Base-by-base conservation (phyloP, 1,140 invertebrate genomes). In the Magallana gigas region DNA sequence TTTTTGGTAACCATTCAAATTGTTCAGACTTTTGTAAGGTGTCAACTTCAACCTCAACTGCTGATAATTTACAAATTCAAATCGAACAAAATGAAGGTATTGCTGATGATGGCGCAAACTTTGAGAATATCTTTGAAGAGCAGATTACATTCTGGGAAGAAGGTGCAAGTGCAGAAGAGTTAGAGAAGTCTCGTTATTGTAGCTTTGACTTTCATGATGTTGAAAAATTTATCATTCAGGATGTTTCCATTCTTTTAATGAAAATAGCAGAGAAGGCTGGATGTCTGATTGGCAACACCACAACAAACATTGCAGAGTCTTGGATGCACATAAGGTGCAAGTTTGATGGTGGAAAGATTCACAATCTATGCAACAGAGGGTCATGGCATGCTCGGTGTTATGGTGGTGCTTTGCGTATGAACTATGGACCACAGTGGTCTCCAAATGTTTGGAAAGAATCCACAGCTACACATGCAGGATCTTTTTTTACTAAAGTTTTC, bases 221-320 rank as follows among this genome's bases (percentile, higher is more conserved):
- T 7, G 8, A 59, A 16, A 36, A 23, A 9, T 14, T 64, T 6
- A 89, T 84, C 83, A 90, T 59, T 81, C 83, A 84, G 57, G 88
- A 84, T 58, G 92, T 57, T 82, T 89, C 36, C 62, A 76, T 86
- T 90, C 82, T 84, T 83, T 91, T 86, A 83, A 84, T 88, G 57
- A 36, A 18, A 88, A 92, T 86, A 85, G 84, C 64, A 86, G 82
- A 59, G 36, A 86, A 83, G 89, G 88, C 92, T 36, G 23, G 89
- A 6, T 93, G 93, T 86, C 91, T 94, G 36, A 86, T 95, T 12
- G 82, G 91, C 8, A 92, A 94, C 87, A 90, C 92, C 18, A 94
- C 93, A 56, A 95, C 93, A 82, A 95, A 95, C 88, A 48, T 85
- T 58, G 93, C 92, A 9, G 95, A 95, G 91, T 57, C 60, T 18